Evolutionary conservation across 2,888 invertebrate genomes (phyloP).

Genomic region (Trichogramma dendrolimi): DNA sequence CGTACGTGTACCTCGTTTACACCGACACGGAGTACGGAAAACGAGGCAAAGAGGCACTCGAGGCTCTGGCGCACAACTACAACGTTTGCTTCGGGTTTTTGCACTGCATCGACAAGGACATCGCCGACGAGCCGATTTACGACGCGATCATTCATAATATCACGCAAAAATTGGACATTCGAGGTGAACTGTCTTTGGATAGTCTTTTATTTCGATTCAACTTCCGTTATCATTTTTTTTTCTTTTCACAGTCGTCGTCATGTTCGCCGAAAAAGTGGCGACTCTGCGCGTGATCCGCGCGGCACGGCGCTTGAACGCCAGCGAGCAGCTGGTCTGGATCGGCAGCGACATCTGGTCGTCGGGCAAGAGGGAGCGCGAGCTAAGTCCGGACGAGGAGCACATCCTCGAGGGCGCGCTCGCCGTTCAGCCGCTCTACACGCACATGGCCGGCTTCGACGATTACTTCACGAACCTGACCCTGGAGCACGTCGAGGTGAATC

Average conservation of each 20-base stretch:
- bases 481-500: constrained; percentile 47
- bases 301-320: constrained; percentile 44
- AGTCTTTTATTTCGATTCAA: not conserved
- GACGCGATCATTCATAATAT: constrained; percentile 51
- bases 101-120: constrained; percentile 51
- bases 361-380: constrained; percentile 22
- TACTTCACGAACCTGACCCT: constrained; percentile 52
- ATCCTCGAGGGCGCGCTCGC: constrained; percentile 56
- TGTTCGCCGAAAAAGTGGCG: constrained; percentile 54
- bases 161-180: constrained; percentile 51
- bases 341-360: constrained; percentile 58
- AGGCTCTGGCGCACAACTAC: constrained; percentile 48
- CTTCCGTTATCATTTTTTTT: constrained; percentile 5
- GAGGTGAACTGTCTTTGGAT: constrained; percentile 44
- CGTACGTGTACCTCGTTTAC: constrained; percentile 57
- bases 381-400: constrained; percentile 36
- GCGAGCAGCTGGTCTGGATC: constrained; percentile 54
- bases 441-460: constrained; percentile 54
- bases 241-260: constrained; percentile 51
- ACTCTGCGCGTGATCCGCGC: constrained; percentile 52
- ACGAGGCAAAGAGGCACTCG: constrained; percentile 54
- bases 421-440: constrained; percentile 54
- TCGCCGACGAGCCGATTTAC: constrained; percentile 50
- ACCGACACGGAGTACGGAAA: constrained; percentile 58
- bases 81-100: constrained; percentile 56